Evolutionary conservation across 1,140 invertebrate genomes (phyloP).

Genomic region (Cecropterus lyciades): DNA sequence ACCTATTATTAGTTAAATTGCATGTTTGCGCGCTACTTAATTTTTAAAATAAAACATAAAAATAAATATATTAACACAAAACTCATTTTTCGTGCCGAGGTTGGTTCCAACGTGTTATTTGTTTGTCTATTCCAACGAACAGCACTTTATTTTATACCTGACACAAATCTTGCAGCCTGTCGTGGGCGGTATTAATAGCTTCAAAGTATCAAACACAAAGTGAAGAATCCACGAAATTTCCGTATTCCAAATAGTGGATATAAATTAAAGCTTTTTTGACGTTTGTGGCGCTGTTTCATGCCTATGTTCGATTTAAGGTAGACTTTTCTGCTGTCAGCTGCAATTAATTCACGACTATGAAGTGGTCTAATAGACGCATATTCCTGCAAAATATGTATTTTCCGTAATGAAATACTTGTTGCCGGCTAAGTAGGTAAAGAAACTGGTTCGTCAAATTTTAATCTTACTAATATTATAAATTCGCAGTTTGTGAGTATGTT

Average conservation of each 20-base stretch:
- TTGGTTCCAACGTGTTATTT: conserved; percentile 9
- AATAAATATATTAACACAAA: neutral
- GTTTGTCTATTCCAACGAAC: conserved; percentile 18
- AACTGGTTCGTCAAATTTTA: too few relatives aligned
- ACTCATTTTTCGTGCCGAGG: neutral
- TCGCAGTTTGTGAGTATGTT: too few relatives aligned
- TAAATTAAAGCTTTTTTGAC: conserved; percentile 67
- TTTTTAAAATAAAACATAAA: too few relatives aligned
- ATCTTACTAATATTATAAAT: too few relatives aligned
- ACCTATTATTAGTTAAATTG: too few relatives aligned
- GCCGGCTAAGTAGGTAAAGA: too few relatives aligned
- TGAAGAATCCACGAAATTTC: conserved; percentile 55
- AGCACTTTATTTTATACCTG: conserved; percentile 33
- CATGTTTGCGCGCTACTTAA: too few relatives aligned
- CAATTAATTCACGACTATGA: neutral
- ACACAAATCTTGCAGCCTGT: conserved; percentile 40
- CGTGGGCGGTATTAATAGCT: conserved; percentile 55
- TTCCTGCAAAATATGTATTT: too few relatives aligned
- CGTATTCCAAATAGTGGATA: conserved; percentile 58
- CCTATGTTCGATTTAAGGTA: conserved; percentile 27
- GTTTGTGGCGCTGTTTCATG: conserved; percentile 51
- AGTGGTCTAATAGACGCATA: too few relatives aligned
- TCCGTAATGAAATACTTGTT: too few relatives aligned
- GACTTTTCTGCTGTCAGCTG: neutral
- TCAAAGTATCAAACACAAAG: conserved; percentile 44